These are phyloP conservation scores for Phoxinus dragarum DNA, from an alignment of 2,797 vertebrate genomes.

Conservation along the genomic window DNA sequence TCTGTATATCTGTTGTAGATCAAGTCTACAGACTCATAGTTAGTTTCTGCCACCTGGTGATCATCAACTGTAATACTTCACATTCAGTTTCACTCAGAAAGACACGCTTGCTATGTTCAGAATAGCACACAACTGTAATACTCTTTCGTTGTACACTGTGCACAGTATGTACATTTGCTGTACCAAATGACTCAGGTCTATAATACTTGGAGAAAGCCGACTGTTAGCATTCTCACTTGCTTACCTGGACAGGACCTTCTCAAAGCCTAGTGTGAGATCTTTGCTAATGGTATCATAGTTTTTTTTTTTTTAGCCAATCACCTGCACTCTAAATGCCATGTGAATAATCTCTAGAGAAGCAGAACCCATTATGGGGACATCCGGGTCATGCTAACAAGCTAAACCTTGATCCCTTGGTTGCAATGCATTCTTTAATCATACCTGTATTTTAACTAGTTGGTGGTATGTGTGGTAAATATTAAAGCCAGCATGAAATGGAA, in stretches of 20 bases:
- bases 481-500: not conserved
- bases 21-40: not conserved
- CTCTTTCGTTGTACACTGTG: not conserved
- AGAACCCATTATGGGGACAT: not conserved
- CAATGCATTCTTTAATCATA: not conserved
- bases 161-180: not conserved
- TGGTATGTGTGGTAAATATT: not conserved
- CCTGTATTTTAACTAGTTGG: not conserved
- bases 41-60: constrained; percentile 21
- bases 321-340: not conserved
- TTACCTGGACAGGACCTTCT: not conserved
- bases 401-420: not conserved
- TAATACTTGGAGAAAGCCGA: not conserved
- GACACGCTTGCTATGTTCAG: not conserved
- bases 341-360: not conserved
- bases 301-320: not conserved
- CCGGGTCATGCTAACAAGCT: not conserved
- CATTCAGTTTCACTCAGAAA: not conserved
- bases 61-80: constrained; percentile 64
- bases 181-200: not conserved
- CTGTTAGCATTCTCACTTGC: not conserved
- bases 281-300: not conserved
- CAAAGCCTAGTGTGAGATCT: not conserved
- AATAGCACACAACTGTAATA: not conserved
- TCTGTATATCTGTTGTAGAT: not conserved